Percentiles rank a stretch among this genome's conserved stretches.
Evolutionary conservation across 2,888 invertebrate species (phyloP).

Genomic region (Himalopsyche tibetana): DNA sequence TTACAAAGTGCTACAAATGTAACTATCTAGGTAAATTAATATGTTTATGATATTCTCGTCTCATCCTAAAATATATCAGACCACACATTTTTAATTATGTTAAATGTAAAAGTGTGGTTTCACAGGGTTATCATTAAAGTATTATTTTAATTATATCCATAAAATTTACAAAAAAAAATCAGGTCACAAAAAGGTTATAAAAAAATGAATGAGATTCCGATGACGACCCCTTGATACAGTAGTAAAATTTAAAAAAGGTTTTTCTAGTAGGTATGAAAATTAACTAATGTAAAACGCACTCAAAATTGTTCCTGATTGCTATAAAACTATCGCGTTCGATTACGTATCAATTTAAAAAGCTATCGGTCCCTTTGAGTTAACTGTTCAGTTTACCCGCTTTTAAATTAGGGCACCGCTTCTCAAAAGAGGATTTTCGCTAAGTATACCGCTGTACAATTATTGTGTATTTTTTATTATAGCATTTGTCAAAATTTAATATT

Average conservation of each 20-base stretch:
- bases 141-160: constrained; percentile 32
- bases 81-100: constrained; percentile 37
- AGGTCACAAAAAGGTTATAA: constrained; percentile 29
- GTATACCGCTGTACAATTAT: too few species aligned
- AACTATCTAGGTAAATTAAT: too few species aligned
- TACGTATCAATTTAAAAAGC: constrained; percentile 58
- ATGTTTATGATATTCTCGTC: too few species aligned
- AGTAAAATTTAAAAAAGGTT: constrained; percentile 43
- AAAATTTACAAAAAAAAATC: neutral
- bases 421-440: neutral
- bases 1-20: too few species aligned
- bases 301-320: constrained; percentile 49
- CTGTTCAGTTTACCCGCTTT: constrained; percentile 48
- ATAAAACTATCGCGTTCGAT: constrained; percentile 60
- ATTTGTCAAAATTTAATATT: too few species aligned
- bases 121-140: constrained; percentile 23
- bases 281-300: constrained; percentile 49
- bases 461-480: too few species aligned
- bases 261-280: constrained; percentile 44
- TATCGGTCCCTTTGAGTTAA: constrained; percentile 63
- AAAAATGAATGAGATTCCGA: constrained; percentile 24
- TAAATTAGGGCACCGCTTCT: constrained; percentile 35
- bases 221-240: constrained; percentile 14
- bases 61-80: neutral
- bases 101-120: constrained; percentile 32